These are phyloP conservation scores for Caenorhabditis remanei DNA, from an alignment of 1,140 invertebrate genomes.

Conservation along the genomic window DNA sequence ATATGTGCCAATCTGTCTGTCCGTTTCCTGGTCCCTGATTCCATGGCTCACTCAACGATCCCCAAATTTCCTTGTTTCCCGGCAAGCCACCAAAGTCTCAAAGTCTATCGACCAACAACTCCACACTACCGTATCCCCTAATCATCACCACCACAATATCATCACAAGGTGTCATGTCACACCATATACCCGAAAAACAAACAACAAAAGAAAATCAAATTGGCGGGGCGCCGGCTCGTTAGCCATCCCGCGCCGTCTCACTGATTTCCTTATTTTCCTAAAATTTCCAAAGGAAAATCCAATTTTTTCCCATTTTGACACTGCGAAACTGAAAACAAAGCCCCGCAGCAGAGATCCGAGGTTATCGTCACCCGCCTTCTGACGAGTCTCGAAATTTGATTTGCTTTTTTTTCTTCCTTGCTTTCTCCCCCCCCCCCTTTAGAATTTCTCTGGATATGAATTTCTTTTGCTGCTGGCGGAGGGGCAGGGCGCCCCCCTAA, in stretches of 20 bases:
- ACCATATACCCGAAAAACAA: neutral
- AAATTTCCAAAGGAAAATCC: neutral
- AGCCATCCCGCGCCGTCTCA: neutral
- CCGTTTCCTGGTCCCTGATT: no score
- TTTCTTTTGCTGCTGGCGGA: no score
- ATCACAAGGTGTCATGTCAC: neutral
- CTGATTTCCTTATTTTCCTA: neutral
- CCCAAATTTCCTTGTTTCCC: no score
- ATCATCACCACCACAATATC: neutral
- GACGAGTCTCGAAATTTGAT: constrained; percentile 12
- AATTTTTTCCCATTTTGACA: neutral
- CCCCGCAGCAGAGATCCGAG: neutral
- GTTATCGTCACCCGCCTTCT: neutral
- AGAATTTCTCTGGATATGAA: no score
- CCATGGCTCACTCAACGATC: no score
- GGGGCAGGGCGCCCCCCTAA: neutral
- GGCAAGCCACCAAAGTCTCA: no score
- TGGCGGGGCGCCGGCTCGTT: neutral
- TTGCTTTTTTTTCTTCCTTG: neutral
- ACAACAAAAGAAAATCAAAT: neutral
- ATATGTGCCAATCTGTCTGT: no score
- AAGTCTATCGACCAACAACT: no score
- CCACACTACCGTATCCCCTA: no score
- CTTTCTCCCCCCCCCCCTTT: no score
- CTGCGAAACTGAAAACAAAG: neutral